Percentiles rank a stretch among this genome's conserved stretches.
phyloP scores from a whole-genome alignment of 1,140 invertebrate genomes.

The Latrodectus geometricus region DNA sequence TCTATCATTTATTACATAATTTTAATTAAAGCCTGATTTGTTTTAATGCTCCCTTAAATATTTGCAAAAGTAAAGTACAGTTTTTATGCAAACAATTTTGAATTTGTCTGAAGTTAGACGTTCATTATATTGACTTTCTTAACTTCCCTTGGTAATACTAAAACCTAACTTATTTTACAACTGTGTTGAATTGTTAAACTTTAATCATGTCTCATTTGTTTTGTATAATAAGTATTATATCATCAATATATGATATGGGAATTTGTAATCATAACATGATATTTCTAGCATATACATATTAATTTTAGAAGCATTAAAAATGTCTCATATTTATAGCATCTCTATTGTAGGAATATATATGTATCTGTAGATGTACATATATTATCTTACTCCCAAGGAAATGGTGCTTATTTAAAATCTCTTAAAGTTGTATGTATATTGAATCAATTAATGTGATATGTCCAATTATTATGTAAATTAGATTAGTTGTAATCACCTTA shows the following conservation, averaged over 20 bases:
- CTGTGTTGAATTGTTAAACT: no score
- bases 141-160: no score
- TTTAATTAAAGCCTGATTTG: no score
- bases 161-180: no score
- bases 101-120: no score
- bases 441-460: slow-evolving; percentile 53
- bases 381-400: slow-evolving; percentile 39
- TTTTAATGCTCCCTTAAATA: no score
- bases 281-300: background rate
- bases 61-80: no score
- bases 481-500: slow-evolving; percentile 4
- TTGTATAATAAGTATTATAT: no score
- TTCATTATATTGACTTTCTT: no score
- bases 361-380: background rate
- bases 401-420: slow-evolving; percentile 53
- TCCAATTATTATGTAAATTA: slow-evolving; percentile 28
- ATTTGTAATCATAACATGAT: background rate
- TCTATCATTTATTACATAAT: no score
- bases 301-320: slow-evolving; percentile 13
- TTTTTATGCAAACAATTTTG: no score
- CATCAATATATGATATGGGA: background rate
- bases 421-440: slow-evolving; percentile 45
- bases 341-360: slow-evolving; percentile 33
- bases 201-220: no score
- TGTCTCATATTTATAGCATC: slow-evolving; percentile 19